A percentile compares a stretch with the other conserved stretches of the same genome.
Evolutionary conservation across 35 echinoderm and acorn worm genomes (phyloP).

Genomic region (Ophiothrix spiculata): DNA sequence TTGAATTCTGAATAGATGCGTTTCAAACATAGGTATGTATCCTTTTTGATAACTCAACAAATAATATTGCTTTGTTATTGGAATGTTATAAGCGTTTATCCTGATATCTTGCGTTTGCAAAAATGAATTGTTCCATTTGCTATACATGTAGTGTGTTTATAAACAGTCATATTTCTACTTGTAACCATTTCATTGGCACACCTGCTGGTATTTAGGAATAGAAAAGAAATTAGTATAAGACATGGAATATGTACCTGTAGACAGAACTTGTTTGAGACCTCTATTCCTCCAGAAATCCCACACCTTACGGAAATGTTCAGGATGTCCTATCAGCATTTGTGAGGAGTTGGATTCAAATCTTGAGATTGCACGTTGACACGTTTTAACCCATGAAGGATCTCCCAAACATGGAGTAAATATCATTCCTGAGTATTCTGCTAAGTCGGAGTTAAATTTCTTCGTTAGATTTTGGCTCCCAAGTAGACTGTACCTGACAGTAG

Average conservation of each 20-base stretch:
- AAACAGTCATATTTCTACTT: background rate
- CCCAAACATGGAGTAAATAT: background rate
- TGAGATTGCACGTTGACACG: background rate
- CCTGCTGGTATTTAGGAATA: background rate
- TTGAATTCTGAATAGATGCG: too few species aligned
- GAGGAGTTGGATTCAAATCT: background rate
- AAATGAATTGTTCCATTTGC: background rate
- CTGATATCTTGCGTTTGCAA: background rate
- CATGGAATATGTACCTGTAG: slow-evolving; percentile 11
- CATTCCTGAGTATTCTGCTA: background rate
- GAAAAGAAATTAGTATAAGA: background rate
- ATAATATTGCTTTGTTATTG: background rate
- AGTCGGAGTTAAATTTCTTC: background rate
- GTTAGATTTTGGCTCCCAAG: background rate
- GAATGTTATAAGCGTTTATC: background rate
- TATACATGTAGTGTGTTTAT: background rate
- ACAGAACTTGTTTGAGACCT: slow-evolving; percentile 3
- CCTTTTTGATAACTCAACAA: too few species aligned
- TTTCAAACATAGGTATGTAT: too few species aligned
- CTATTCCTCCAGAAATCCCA: slow-evolving; percentile 40
- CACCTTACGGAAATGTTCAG: slow-evolving; percentile 23
- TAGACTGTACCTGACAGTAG: background rate
- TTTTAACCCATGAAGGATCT: background rate
- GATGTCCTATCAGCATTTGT: background rate
- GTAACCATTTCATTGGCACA: background rate